These are phyloP conservation scores for Hylyphantes graminicola DNA, from an alignment of 1,140 invertebrate species.

Conservation along the genomic window DNA sequence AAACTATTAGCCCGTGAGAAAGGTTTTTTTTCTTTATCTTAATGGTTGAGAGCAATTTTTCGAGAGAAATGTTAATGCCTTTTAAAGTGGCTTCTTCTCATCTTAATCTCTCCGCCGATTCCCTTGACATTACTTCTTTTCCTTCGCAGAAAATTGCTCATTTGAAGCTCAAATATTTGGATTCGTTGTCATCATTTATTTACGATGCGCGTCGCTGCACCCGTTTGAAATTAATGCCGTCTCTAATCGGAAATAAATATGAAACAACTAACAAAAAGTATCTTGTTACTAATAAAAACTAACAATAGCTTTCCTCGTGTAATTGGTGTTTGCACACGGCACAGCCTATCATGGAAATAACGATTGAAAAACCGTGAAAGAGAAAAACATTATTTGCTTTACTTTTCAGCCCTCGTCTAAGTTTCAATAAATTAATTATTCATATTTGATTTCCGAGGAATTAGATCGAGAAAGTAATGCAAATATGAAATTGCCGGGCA, in stretches of 20 bases:
- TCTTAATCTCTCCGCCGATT: constrained; percentile 48
- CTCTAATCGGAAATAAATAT: constrained; percentile 37
- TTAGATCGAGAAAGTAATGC: constrained; percentile 58
- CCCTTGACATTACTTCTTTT: constrained; percentile 33
- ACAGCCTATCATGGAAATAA: constrained; percentile 35
- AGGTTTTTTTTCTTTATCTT: constrained; percentile 13
- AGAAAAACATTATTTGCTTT: constrained; percentile 47
- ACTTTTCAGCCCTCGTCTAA: constrained; percentile 44
- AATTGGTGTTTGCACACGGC: constrained; percentile 55
- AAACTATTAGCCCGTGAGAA: constrained; percentile 37
- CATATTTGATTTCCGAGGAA: constrained; percentile 60
- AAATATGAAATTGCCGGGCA: constrained; percentile 58
- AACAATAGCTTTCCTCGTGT: constrained; percentile 37
- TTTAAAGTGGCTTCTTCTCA: constrained; percentile 47
- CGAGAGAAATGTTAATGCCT: constrained; percentile 47
- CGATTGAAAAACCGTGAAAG: constrained; percentile 57
- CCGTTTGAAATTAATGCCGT: constrained; percentile 39
- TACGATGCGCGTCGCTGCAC: constrained; percentile 18
- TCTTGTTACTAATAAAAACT: constrained; percentile 15
- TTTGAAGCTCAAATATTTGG: constrained; percentile 59
- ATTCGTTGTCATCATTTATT: constrained; percentile 55
- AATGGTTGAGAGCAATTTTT: constrained; percentile 10
- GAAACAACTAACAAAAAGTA: constrained; percentile 27
- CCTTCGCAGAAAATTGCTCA: constrained; percentile 54
- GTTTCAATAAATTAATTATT: constrained; percentile 62